Conservation (phyloP, 2,113 vertebrate species). For the Aphyosemion australe region DNA sequence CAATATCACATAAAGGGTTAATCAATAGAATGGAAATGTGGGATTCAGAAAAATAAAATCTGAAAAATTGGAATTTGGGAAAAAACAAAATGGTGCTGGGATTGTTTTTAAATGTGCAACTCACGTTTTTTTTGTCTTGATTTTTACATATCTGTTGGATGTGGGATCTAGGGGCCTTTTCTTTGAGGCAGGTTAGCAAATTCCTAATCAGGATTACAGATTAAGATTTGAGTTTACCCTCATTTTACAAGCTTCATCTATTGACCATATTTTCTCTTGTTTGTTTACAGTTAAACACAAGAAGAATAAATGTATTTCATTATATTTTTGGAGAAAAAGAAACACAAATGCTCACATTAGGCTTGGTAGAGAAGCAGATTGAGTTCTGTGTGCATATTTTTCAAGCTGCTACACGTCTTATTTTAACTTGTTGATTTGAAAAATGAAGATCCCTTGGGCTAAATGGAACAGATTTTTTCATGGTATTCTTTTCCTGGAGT, state of each 20-base stretch:
- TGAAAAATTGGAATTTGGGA: no score
- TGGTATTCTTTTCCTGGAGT: conserved; percentile 30
- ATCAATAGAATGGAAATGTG: no score
- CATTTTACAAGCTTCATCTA: conserved; percentile 17
- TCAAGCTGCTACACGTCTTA: conserved; percentile 80
- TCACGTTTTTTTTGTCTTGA: conserved; percentile 23
- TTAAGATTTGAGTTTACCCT: conserved; percentile 23
- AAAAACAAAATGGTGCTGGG: no score
- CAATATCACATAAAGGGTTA: no score
- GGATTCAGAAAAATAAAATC: no score
- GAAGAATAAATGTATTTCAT: background rate
- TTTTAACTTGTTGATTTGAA: conserved; percentile 68
- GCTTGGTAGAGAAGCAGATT: conserved; percentile 59
- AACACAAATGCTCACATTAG: conserved; percentile 38
- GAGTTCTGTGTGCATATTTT: conserved; percentile 77
- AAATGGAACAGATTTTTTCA: conserved; percentile 59
- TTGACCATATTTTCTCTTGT: conserved; percentile 11
- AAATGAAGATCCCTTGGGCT: conserved; percentile 68
- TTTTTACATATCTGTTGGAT: conserved; percentile 52
- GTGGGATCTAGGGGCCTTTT: conserved; percentile 20
- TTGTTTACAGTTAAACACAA: background rate
- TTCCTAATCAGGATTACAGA: conserved; percentile 60
- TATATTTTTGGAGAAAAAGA: conserved; percentile 13
- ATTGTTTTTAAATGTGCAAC: no score
- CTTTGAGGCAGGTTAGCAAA: conserved; percentile 54